Percentiles rank a stretch among this genome's conserved stretches.
phyloP scores from a whole-genome alignment of 2,888 invertebrate genomes.

The Leptarthrus brevirostris region DNA sequence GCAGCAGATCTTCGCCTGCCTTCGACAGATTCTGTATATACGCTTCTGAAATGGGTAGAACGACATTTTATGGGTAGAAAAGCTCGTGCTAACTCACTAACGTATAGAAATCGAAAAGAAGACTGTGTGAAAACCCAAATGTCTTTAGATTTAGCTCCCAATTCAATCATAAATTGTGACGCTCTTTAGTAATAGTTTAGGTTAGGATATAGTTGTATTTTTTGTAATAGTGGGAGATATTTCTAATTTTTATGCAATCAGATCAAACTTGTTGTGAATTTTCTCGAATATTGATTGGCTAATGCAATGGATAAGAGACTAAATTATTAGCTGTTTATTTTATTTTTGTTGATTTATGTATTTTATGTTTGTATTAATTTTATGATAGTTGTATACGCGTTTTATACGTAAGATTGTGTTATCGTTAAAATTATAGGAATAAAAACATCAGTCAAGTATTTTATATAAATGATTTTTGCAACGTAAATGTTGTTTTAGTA shows the following conservation, averaged over 20 bases:
- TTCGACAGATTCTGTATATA: constrained; percentile 88
- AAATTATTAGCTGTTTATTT: constrained; percentile 24
- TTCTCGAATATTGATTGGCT: constrained; percentile 17
- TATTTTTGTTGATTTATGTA: neutral
- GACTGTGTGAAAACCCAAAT: constrained; percentile 83
- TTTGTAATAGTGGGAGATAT: neutral
- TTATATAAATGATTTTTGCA: no score
- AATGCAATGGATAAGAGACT: constrained; percentile 6
- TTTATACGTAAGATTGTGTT: no score
- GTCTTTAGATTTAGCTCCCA: constrained; percentile 71
- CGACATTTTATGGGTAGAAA: constrained; percentile 83
- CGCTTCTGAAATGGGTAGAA: constrained; percentile 91
- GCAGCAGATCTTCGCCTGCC: constrained; percentile 88
- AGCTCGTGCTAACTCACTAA: constrained; percentile 77
- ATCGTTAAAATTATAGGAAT: no score
- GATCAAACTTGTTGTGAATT: no score
- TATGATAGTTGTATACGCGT: neutral
- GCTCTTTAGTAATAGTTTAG: constrained; percentile 56
- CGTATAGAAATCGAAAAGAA: constrained; percentile 73
- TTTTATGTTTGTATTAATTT: neutral
- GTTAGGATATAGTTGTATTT: neutral
- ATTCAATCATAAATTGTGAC: constrained; percentile 61
- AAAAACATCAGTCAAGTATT: no score
- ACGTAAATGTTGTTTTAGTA: no score
- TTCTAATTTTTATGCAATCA: no score